A percentile compares a stretch with the other conserved stretches of the same genome.
These are phyloP conservation scores for Anguilla anguilla DNA, from an alignment of 2,797 vertebrate genomes.

Conservation along the genomic window DNA sequence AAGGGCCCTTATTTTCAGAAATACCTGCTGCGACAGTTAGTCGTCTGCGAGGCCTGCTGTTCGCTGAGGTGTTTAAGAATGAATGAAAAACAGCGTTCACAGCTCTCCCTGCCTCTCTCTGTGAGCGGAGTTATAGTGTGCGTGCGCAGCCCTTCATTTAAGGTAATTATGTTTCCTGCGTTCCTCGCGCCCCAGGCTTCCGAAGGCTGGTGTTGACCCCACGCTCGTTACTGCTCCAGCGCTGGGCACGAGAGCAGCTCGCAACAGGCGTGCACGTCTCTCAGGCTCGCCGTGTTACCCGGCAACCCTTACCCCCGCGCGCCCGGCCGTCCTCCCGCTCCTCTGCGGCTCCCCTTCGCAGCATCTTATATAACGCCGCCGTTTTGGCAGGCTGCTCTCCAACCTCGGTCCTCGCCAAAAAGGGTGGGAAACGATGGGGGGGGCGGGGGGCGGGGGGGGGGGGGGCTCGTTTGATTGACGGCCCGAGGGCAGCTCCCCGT, in stretches of 20 bases:
- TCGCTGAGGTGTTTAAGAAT: constrained; percentile 21
- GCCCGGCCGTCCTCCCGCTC: background rate
- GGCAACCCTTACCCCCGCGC: background rate
- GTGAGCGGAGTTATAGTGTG: background rate
- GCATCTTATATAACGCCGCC: background rate
- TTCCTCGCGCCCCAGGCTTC: background rate
- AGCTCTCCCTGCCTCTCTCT: background rate
- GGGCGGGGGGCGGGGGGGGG: background rate
- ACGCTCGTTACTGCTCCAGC: background rate
- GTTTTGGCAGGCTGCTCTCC: background rate
- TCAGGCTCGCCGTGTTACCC: background rate
- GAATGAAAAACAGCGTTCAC: background rate
- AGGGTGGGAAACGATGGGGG: background rate
- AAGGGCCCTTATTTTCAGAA: constrained; percentile 3
- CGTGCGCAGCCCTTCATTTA: background rate
- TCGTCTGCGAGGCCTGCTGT: background rate
- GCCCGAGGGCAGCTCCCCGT: background rate
- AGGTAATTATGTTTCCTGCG: background rate
- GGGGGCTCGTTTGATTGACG: background rate
- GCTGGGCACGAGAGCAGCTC: too few species aligned
- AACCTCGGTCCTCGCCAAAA: background rate
- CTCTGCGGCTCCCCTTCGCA: background rate
- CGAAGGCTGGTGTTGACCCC: background rate
- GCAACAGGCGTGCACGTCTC: background rate
- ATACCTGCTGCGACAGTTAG: background rate